Evolutionary conservation across 2,113 vertebrate species (phyloP).

Genomic region (Misgurnus anguillicaudatus): DNA sequence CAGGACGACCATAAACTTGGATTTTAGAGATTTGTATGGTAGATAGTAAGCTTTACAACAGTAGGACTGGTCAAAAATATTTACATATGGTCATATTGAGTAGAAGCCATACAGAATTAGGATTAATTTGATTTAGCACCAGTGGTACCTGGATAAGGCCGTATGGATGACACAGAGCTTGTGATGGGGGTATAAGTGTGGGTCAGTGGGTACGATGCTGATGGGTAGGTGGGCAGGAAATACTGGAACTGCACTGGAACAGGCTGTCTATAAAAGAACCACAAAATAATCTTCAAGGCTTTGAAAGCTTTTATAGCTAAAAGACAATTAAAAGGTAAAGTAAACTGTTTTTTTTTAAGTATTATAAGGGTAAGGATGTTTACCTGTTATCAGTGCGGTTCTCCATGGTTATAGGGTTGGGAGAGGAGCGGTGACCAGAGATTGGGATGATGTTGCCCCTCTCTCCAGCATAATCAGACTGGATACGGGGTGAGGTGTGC

Average conservation of each 20-base stretch:
- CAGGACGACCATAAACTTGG: not conserved
- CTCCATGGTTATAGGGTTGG: constrained; percentile 96
- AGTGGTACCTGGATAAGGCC: constrained; percentile 89
- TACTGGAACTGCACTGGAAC: constrained; percentile 98
- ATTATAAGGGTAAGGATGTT: not conserved
- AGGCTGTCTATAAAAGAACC: constrained; percentile 75
- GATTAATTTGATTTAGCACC: not conserved
- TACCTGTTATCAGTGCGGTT: constrained; percentile 94
- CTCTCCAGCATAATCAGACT: constrained; percentile 90
- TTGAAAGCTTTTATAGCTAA: not conserved
- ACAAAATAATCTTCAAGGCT: not conserved
- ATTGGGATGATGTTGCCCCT: constrained; percentile 92
- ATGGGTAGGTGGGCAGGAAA: constrained; percentile 90
- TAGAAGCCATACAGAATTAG: not conserved
- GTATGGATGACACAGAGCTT: constrained; percentile 94
- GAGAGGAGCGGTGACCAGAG: constrained; percentile 89
- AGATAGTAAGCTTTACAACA: no score
- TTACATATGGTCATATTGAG: no score
- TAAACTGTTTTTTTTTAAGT: no score
- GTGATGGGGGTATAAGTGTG: constrained; percentile 97
- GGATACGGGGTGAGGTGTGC: constrained; percentile 91
- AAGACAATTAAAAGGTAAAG: no score
- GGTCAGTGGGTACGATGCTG: constrained; percentile 88
- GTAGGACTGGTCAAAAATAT: no score
- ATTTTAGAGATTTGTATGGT: not conserved